A percentile compares a stretch with the other conserved stretches of the same genome.
These are phyloP conservation scores for Acanthosepion lycidas DNA, from an alignment of 2,888 invertebrate species.

Conservation along the genomic window DNA sequence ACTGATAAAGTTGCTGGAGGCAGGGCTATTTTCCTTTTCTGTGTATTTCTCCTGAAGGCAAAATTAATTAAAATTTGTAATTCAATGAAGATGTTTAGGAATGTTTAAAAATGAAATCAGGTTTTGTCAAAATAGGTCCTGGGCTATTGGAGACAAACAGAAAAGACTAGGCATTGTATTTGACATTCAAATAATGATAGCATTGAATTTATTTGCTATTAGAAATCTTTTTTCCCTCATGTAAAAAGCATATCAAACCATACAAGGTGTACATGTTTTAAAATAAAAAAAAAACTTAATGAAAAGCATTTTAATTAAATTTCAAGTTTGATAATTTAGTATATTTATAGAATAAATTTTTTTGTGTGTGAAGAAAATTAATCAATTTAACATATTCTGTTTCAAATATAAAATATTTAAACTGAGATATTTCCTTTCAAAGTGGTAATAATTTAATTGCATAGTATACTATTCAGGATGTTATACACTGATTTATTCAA, in stretches of 20 bases:
- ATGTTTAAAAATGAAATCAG: neutral
- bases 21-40: too few species aligned
- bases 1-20: too few species aligned
- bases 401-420: neutral
- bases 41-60: neutral
- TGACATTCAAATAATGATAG: neutral
- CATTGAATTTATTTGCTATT: neutral
- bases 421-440: too few species aligned
- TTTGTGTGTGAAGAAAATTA: neutral
- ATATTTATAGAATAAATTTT: neutral
- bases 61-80: constrained; percentile 17
- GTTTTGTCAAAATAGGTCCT: neutral
- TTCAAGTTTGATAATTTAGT: neutral
- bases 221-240: neutral
- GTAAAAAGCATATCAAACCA: neutral
- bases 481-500: neutral
- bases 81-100: neutral
- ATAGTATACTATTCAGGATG: neutral
- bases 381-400: neutral
- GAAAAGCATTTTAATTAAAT: neutral
- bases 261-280: neutral
- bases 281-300: neutral
- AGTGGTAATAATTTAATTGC: neutral
- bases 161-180: too few species aligned
- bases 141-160: neutral